Evolutionary conservation across 2,113 vertebrate species (phyloP).

Genomic region (Dascyllus trimaculatus): DNA sequence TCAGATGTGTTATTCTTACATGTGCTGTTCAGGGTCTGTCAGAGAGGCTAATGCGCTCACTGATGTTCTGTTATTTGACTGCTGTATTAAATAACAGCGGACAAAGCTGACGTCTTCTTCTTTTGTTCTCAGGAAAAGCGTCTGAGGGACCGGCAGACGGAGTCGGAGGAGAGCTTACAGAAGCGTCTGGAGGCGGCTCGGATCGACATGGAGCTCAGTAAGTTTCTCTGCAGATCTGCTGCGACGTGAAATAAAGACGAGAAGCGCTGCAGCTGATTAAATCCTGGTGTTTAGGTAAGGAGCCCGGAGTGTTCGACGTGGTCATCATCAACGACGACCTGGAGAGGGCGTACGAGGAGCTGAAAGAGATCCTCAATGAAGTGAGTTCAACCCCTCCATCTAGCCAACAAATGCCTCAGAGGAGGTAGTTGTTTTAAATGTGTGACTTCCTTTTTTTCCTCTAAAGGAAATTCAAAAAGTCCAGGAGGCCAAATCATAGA

Average conservation of each 20-base stretch:
- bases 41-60: too few species aligned
- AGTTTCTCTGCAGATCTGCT: conserved; percentile 62
- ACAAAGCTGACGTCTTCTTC: neutral
- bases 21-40: neutral
- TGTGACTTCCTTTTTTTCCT: neutral
- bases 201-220: conserved; percentile 93
- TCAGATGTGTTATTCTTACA: neutral
- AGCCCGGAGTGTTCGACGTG: conserved; percentile 92
- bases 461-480: conserved; percentile 84
- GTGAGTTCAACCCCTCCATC: conserved; percentile 78
- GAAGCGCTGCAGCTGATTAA: neutral
- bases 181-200: conserved; percentile 89
- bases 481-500: conserved; percentile 74
- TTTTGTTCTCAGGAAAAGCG: conserved; percentile 88
- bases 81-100: neutral
- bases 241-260: neutral
- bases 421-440: neutral
- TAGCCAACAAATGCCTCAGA: neutral
- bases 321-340: conserved; percentile 93
- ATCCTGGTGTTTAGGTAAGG: conserved; percentile 85
- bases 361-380: conserved; percentile 89
- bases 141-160: conserved; percentile 91
- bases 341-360: conserved; percentile 88
- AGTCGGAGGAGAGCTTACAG: conserved; percentile 92
- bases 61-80: neutral